These are phyloP conservation scores for Cardiocondyla obscurior DNA, from an alignment of 1,140 invertebrate genomes.

Conservation along the genomic window DNA sequence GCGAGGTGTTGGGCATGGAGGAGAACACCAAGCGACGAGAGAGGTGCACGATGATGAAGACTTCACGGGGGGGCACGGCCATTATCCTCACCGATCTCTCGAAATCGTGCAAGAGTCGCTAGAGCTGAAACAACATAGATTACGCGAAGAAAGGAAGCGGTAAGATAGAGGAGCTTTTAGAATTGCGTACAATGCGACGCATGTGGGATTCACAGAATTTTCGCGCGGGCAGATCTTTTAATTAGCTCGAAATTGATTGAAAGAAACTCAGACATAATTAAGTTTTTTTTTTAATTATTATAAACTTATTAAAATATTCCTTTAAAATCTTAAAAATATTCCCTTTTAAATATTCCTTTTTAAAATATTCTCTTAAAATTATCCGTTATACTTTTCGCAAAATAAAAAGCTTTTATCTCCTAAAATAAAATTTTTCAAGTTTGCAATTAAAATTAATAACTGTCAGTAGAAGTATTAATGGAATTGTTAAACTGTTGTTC, in stretches of 20 bases:
- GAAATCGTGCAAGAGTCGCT: constrained; percentile 63
- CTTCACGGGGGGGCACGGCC: constrained; percentile 62
- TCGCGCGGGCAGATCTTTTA: neutral
- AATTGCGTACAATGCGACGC: constrained; percentile 1
- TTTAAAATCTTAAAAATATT: too few species aligned
- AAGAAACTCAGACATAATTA: neutral
- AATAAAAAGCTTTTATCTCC: too few species aligned
- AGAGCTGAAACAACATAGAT: constrained; percentile 40
- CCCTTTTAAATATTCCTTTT: too few species aligned
- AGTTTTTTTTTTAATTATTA: too few species aligned
- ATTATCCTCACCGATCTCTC: constrained; percentile 62
- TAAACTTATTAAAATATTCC: too few species aligned
- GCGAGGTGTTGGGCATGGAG: constrained; percentile 25
- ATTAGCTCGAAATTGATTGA: neutral
- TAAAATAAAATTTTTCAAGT: neutral
- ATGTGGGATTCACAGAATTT: neutral
- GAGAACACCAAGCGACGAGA: neutral
- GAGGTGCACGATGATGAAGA: constrained; percentile 63
- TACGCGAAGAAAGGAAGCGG: constrained; percentile 27
- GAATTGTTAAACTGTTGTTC: neutral
- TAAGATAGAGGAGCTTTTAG: neutral
- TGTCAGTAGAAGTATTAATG: neutral
- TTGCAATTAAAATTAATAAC: constrained; percentile 12
- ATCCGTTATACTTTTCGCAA: too few species aligned
- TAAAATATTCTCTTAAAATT: too few species aligned